Base-by-base conservation (phyloP, 2,113 vertebrate genomes). In the Cephalopterus ornatus region DNA sequence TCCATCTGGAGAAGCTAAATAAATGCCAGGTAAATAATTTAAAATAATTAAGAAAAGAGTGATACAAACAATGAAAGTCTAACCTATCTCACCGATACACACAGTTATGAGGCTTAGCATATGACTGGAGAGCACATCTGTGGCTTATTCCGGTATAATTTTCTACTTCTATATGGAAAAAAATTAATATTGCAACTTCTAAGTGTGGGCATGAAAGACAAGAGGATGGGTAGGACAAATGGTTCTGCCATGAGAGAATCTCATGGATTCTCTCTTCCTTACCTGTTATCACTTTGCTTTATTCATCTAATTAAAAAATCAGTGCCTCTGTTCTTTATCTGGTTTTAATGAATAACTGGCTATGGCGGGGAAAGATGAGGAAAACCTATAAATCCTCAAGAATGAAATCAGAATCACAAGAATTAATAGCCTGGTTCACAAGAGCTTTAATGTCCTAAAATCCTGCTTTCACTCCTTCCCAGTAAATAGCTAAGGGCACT, bases 401-500 rank as follows among this genome's bases (percentile, higher is more conserved):
- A 94, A 96, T 56, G 27, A 86, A 86, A 80, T 76, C n/a, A 77
- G 89, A 86, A 91, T 81, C 81, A 78, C 63, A 52, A 75, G 56
- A 87, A 85, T 88, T 92, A 95, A 87, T 62, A 93, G 77, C 24
- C 50, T 79, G 33, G n/a, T 74, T 96, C 88, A 74, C 65, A 87
- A 93, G 63, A 65, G 47, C 59, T 81, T 86, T 74, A 24, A 44
- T 24, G 66, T 89, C 89, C 87, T 83, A 49, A 92, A 88, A 95
- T 85, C 56, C 22, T 87, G 49, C 47, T 89, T 46, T 92, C 72
- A 37, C 37, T 49, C 46, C 61, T 86, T 46, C 46, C 79, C 61
- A 67, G 28, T 94, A 97, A 96, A 97, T 83, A 95, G 90, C 83
- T 96, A 93, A 76, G 88, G 88, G 71, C 49, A 82, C 71, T 59